Evolutionary conservation across 64 coral and sea anemone genomes (phyloP).

Genomic region (Actinia tenebrosa): DNA sequence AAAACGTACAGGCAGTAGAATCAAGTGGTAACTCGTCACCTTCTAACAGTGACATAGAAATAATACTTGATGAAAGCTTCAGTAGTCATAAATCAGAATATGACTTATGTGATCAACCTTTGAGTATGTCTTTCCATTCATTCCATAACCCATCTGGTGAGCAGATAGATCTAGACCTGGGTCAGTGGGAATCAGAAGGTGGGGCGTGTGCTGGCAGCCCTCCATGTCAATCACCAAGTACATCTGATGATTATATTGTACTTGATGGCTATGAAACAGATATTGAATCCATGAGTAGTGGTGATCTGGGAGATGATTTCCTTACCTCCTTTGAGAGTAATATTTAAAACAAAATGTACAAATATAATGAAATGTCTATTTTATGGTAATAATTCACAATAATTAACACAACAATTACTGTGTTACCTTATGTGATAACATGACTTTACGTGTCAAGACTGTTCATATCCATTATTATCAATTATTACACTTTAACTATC

Average conservation of each 20-base stretch:
- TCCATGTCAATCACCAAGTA: background rate
- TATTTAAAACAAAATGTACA: background rate
- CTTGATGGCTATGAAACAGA: constrained; percentile 80
- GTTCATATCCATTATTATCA: too few species aligned
- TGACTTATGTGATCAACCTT: background rate
- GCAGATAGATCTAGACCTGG: background rate
- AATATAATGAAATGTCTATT: too few species aligned
- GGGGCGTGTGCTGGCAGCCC: background rate
- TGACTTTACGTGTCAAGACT: too few species aligned
- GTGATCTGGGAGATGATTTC: background rate
- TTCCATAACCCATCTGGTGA: background rate
- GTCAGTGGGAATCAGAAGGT: constrained; percentile 39
- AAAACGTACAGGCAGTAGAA: background rate
- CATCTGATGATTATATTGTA: constrained; percentile 54
- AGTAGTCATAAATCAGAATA: background rate
- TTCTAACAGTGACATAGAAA: constrained; percentile 66
- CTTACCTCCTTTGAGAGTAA: background rate
- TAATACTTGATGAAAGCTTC: constrained; percentile 33
- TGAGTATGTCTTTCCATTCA: background rate
- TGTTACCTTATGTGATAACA: too few species aligned
- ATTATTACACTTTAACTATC: background rate
- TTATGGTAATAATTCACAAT: too few species aligned
- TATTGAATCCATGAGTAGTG: constrained; percentile 43
- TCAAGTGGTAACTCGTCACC: constrained; percentile 22
- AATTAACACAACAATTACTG: too few species aligned